Base-by-base conservation (phyloP, 2,888 invertebrate species). In the Anthophora plumipes region DNA sequence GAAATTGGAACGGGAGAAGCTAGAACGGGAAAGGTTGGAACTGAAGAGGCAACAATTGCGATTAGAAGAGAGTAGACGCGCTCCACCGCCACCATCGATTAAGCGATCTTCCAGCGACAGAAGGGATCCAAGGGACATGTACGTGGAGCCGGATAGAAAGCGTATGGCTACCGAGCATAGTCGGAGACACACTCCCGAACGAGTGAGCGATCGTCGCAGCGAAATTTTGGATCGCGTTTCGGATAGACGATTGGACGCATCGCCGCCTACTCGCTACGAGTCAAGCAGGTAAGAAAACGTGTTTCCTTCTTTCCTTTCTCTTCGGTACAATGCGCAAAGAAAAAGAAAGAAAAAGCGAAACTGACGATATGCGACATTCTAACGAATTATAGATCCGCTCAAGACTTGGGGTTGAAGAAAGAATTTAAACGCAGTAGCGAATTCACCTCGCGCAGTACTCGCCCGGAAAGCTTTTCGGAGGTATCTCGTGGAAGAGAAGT, bases 21-120 rank as follows among this genome's bases (percentile, higher is more conserved):
- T 96, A 70, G 96, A 96, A 90, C 94, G 96, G 87, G 98, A 98
- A 91, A 95, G 97, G 88, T 95, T 98, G 88, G 98, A 98, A 91
- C 94, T 98, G 76, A 96, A 97, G 93, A 95, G 97, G 75, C 97
- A 97, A 81, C 97, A 97, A 91, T 94, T 97, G 93, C 92, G 92
- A n/a, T 71, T 91, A 22, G 92, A 91, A 61, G 93, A 93, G 77
- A 92, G 91, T 68, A 87, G 93, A 74, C 88, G 92, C 17, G 89
- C 84, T 37, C 91, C 90, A 5, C 90, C 91, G 12, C 89, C 90
- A 14, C 91, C 91, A 7, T 90, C 91, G 3, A 91, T 93, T 41
- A 92, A 92, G 64, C 89, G 93, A 76, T 79, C 92, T 0, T 91
- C 92, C 1, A 91, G 88, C 63, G 93, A 93, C 59, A 88, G 93